Base-by-base conservation (phyloP, 2,113 vertebrate genomes). In the Pangasianodon gigas region DNA sequence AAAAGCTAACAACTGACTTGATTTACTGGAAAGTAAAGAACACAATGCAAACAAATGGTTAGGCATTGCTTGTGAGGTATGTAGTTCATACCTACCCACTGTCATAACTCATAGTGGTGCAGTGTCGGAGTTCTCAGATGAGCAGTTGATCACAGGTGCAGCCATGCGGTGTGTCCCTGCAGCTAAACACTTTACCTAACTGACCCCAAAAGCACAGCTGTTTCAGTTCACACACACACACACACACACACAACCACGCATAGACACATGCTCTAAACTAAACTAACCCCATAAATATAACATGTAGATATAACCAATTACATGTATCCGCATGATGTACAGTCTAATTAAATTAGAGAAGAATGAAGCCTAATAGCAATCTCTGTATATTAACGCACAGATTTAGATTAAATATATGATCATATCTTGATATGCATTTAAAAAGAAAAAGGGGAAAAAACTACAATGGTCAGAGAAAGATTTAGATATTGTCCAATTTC, bases 191-290 rank as follows among this genome's bases (percentile, higher is more conserved):
- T 79, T 90, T 77, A 80, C 58, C 87, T 84, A 88, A 71, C 87
- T 90, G 84, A 90, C 91, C 89, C 77, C 87, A 87, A 90, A 90
- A 92, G 77, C 84, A 89, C 89, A 89, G 87, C 84, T 90, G 87
- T 90, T 89, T 88, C 10, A 69, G 51, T 37, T 14, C n/a, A 65
- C 52, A 41, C 44, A 19, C 29, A 56, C 74, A 74, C 48, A 88
- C 62, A 79, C 48, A 82, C 56, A 88, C 29, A 82, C 4, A 26
- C 9, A 51, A 4, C 29, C 46, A 80, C 19, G 18, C 41, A 79
- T 0, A 58, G 2, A 84, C 32, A 60, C 19, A 26, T 54, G 51
- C 26, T 32, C n/a, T 82, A 56, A 84, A 37, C 52, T 58, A 62
- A 24, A 84, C 54, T 83, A 11, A 21, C 32, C 6, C 32, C 18